Evolutionary conservation across 2,113 vertebrate genomes (phyloP).

Genomic region (Bubo scandiacus): DNA sequence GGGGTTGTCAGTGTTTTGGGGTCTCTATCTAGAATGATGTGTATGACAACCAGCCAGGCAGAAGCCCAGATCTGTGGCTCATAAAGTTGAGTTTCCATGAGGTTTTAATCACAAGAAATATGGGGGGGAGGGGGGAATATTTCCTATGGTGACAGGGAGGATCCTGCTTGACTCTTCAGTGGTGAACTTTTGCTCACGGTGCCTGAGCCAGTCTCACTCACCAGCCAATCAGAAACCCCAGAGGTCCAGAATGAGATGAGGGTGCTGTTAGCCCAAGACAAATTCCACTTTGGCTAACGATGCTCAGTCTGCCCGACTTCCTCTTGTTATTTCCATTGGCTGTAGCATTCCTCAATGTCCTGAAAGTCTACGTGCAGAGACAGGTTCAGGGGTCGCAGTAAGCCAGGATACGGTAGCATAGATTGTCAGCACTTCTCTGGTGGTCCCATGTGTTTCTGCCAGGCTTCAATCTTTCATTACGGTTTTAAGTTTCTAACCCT

Average conservation of each 20-base stretch:
- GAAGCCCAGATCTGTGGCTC: not conserved
- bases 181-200: not conserved
- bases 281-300: not conserved
- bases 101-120: not conserved
- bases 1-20: not conserved
- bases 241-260: not conserved
- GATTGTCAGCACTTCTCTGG: constrained; percentile 52
- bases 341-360: not conserved
- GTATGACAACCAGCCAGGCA: not conserved
- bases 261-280: not conserved
- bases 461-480: constrained; percentile 30
- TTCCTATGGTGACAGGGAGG: not conserved
- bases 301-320: not conserved
- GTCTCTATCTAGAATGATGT: not conserved
- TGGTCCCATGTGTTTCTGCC: constrained; percentile 47
- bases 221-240: not conserved
- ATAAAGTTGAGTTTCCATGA: not conserved
- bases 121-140: not conserved
- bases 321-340: constrained; percentile 45
- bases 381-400: not conserved
- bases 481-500: constrained; percentile 43
- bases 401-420: not conserved
- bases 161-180: not conserved
- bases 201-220: accelerated
- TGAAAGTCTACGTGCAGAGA: not conserved